phyloP scores from a whole-genome alignment of 2,113 vertebrate species.

The Chloroceryle aenea region DNA sequence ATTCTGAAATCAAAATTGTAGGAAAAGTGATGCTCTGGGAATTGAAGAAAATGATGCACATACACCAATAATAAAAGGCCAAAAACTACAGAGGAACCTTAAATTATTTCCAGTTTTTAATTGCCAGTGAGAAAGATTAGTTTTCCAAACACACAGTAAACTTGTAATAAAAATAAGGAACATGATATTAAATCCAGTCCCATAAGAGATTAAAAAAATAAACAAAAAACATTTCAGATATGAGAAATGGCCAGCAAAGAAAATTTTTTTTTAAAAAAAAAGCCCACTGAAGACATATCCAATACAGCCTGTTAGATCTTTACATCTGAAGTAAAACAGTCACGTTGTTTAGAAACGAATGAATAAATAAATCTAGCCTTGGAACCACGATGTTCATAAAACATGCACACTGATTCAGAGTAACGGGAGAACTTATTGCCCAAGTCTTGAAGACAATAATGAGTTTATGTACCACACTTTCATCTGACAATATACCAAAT shows the following conservation, averaged over 20 bases:
- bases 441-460: neutral
- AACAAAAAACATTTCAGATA: neutral
- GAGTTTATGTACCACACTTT: neutral
- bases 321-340: neutral
- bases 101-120: neutral
- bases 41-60: neutral
- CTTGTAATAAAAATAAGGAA: neutral
- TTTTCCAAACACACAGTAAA: neutral
- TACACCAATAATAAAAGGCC: neutral
- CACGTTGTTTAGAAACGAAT: neutral
- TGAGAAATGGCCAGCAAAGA: neutral
- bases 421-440: neutral
- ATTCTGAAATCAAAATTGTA: slow-evolving; percentile 76
- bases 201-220: neutral
- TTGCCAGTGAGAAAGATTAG: neutral
- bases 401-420: neutral
- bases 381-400: neutral
- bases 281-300: neutral
- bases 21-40: neutral
- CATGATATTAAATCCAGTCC: neutral
- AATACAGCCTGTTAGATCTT: neutral
- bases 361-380: neutral
- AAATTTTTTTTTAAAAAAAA: neutral
- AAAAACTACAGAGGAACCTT: neutral
- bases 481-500: neutral